phyloP scores from a whole-genome alignment of 1,140 invertebrate genomes.

The Bombus turneri region DNA sequence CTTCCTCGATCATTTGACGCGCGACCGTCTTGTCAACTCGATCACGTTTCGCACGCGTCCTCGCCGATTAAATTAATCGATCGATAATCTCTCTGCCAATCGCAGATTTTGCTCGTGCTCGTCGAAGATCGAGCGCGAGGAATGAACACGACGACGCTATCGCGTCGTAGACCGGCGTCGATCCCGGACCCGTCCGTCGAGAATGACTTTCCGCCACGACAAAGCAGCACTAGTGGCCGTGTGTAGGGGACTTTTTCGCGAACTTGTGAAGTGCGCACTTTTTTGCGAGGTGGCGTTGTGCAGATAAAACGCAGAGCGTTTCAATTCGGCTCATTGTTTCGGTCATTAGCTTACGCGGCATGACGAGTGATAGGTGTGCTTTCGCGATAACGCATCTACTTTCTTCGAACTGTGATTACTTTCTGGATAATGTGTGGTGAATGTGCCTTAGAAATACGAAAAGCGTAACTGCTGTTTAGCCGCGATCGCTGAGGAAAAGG shows the following conservation, averaged over 20 bases:
- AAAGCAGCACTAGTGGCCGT: slow-evolving; percentile 49
- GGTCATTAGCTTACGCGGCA: slow-evolving; percentile 70
- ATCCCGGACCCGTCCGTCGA: slow-evolving; percentile 4
- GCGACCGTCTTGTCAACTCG: slow-evolving; percentile 3
- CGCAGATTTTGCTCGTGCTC: not conserved
- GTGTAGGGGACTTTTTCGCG: slow-evolving; percentile 44
- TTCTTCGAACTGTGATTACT: slow-evolving; percentile 63
- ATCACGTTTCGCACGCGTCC: not conserved
- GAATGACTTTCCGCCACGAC: slow-evolving; percentile 48
- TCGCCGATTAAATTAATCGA: slow-evolving; percentile 11
- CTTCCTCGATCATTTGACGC: slow-evolving; percentile 18
- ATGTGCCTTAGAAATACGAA: slow-evolving; percentile 59
- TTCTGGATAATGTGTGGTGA: slow-evolving; percentile 55
- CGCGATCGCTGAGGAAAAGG: slow-evolving; percentile 46
- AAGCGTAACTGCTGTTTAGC: slow-evolving; percentile 29
- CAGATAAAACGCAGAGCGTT: slow-evolving; percentile 64
- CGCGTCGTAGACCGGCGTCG: not conserved
- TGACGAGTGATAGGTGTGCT: slow-evolving; percentile 70
- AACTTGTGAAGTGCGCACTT: slow-evolving; percentile 63
- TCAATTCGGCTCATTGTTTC: slow-evolving; percentile 68
- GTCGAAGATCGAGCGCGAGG: not conserved
- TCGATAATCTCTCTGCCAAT: not conserved
- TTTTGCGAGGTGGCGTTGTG: slow-evolving; percentile 65
- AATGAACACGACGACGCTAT: not conserved
- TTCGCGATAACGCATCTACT: slow-evolving; percentile 62